A percentile compares a stretch with the other conserved stretches of the same genome.
Conservation (phyloP, 2,113 vertebrate genomes). For the Caranx melampygus region DNA sequence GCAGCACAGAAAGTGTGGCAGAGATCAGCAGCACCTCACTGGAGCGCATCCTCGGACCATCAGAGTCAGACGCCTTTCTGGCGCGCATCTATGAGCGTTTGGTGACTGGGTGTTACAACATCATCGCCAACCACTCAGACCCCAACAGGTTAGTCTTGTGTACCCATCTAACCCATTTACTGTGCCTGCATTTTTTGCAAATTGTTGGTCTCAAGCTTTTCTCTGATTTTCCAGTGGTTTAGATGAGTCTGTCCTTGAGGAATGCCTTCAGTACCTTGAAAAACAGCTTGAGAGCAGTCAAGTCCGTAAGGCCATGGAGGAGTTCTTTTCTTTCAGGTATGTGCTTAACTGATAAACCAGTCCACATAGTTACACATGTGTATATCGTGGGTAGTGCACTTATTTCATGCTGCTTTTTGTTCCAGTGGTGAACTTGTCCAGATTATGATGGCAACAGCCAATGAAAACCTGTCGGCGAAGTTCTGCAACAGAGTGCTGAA, state of each 20-base stretch:
- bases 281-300: conserved; percentile 96
- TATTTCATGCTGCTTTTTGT: conserved; percentile 23
- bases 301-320: conserved; percentile 98
- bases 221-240: conserved; percentile 85
- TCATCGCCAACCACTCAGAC: conserved; percentile 94
- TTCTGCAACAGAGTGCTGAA: conserved; percentile 98
- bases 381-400: background rate
- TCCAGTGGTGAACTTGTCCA: conserved; percentile 95
- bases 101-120: conserved; percentile 95
- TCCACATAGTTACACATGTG: background rate
- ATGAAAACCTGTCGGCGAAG: conserved; percentile 95
- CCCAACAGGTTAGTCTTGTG: conserved; percentile 87
- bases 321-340: conserved; percentile 97
- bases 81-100: conserved; percentile 94
- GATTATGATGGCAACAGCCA: conserved; percentile 99
- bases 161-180: background rate
- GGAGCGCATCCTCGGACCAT: conserved; percentile 94
- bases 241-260: conserved; percentile 95
- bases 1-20: conserved; percentile 94
- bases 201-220: background rate
- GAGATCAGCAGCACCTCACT: conserved; percentile 95
- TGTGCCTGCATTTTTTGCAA: no score
- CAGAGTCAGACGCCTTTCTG: conserved; percentile 95
- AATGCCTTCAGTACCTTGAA: conserved; percentile 96
- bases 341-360: background rate